Evolutionary conservation across 2,797 vertebrate species (phyloP).

Genomic region (Sebastes wilsoni): DNA sequence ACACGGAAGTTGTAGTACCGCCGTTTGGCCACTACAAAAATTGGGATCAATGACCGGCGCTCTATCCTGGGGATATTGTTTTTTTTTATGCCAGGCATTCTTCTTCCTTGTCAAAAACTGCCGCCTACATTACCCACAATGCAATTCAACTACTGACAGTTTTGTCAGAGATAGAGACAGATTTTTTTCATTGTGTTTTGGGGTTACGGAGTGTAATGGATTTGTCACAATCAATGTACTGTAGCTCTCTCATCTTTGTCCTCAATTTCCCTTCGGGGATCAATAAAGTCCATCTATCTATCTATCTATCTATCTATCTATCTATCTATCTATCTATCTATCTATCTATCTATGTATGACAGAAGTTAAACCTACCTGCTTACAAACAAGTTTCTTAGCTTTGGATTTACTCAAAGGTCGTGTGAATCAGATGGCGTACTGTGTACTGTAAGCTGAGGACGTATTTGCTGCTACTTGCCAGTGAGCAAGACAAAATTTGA

Average conservation of each 20-base stretch:
- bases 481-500: background rate
- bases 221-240: background rate
- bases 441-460: background rate
- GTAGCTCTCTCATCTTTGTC: background rate
- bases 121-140: background rate
- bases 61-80: background rate
- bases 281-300: too few species aligned
- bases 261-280: too few species aligned
- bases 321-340: too few species aligned
- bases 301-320: too few species aligned
- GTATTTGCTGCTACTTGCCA: background rate
- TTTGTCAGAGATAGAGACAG: background rate
- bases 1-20: too few species aligned
- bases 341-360: background rate
- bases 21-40: too few species aligned
- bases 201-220: background rate
- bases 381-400: background rate
- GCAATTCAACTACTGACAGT: background rate
- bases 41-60: too few species aligned
- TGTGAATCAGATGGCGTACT: background rate
- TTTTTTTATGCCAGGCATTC: background rate
- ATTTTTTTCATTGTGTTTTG: background rate
- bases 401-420: slow-evolving; percentile 1
- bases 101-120: background rate
- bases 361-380: background rate